phyloP scores from a whole-genome alignment of 1,140 invertebrate genomes.

The Sarcophaga bullata region DNA sequence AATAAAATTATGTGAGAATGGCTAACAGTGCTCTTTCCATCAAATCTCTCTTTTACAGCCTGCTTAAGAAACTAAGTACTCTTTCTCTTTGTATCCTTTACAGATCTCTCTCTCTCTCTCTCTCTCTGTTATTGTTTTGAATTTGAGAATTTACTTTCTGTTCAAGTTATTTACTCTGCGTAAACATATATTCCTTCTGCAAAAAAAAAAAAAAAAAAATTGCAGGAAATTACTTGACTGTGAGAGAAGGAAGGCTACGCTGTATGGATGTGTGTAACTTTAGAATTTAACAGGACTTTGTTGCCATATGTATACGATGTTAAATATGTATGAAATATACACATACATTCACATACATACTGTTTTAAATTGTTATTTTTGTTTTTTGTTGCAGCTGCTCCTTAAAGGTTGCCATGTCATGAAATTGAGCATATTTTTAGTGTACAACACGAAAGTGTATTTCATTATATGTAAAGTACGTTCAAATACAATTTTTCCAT shows the following conservation, averaged over 20 bases:
- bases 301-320: background rate
- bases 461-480: too few species aligned
- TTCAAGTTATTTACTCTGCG: too few species aligned
- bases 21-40: too few species aligned
- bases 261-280: background rate
- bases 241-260: background rate
- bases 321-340: background rate
- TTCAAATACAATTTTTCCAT: too few species aligned
- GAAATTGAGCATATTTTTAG: too few species aligned
- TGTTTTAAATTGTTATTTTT: background rate
- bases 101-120: background rate
- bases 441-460: too few species aligned
- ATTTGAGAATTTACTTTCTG: background rate
- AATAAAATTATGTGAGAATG: background rate
- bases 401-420: background rate
- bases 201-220: too few species aligned
- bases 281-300: background rate
- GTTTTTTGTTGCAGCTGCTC: conserved; percentile 17
- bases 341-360: background rate
- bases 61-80: background rate
- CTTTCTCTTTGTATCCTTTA: background rate
- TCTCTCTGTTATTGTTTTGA: background rate
- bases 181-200: background rate
- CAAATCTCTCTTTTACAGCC: too few species aligned
- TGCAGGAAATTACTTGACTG: background rate